Conservation (phyloP, 2,113 vertebrate species). For the Barnardius zonarius region DNA sequence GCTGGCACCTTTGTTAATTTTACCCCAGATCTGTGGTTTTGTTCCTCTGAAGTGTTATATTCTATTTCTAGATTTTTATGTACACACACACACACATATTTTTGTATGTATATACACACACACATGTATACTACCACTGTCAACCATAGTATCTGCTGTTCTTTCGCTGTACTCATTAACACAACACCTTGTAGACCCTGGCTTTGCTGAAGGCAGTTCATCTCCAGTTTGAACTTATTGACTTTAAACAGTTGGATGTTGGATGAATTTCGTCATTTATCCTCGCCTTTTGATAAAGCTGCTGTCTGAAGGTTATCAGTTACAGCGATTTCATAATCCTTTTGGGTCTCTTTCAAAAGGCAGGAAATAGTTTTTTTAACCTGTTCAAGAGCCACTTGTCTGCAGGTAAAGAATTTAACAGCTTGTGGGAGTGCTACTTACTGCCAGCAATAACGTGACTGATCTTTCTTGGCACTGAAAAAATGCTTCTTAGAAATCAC, state of each 20-base stretch:
- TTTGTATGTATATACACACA: neutral
- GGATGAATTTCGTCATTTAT: neutral
- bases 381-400: neutral
- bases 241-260: neutral
- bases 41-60: neutral
- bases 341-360: conserved; percentile 5
- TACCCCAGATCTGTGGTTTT: neutral
- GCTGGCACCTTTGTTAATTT: neutral
- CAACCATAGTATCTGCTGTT: neutral
- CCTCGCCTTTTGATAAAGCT: neutral
- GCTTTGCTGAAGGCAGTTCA: neutral
- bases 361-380: conserved; percentile 7
- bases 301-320: neutral
- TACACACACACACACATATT: neutral
- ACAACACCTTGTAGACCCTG: neutral
- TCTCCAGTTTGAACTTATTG: neutral
- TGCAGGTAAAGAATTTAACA: conserved; percentile 60
- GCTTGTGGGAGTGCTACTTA: conserved; percentile 23
- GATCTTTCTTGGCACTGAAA: conserved; percentile 39
- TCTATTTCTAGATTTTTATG: neutral
- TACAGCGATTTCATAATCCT: neutral
- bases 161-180: neutral
- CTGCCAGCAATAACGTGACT: conserved; percentile 19
- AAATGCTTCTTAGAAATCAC: conserved; percentile 11
- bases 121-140: neutral